Conservation (phyloP, 2,113 vertebrate genomes). For the Pygoscelis antarcticus region DNA sequence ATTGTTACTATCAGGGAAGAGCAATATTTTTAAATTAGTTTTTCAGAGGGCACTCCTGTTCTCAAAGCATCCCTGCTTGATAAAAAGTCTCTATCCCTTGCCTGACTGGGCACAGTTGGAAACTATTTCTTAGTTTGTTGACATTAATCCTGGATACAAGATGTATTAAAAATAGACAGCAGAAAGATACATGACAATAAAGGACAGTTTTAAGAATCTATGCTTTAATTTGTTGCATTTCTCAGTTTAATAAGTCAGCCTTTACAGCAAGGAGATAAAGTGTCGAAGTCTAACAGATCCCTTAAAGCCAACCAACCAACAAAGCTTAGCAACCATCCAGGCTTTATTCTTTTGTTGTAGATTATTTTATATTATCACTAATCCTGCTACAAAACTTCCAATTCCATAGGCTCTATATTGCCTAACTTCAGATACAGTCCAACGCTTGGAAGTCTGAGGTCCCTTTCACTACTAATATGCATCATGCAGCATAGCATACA, state of each 20-base stretch:
- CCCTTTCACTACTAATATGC: background rate
- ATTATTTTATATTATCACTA: background rate
- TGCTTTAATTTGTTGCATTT: background rate
- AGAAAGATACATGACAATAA: background rate
- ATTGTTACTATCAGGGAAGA: background rate
- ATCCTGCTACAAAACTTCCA: background rate
- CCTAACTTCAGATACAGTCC: background rate
- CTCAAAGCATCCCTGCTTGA: background rate
- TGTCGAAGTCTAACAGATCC: background rate
- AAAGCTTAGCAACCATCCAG: background rate
- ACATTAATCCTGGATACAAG: background rate
- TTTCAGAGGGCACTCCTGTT: background rate
- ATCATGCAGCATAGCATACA: background rate
- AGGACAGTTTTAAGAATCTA: background rate
- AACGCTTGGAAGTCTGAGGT: background rate
- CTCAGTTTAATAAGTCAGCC: background rate
- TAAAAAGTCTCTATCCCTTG: background rate
- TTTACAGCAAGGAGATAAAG: background rate
- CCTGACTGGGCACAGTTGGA: background rate
- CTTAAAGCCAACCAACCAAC: background rate
- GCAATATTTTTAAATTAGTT: background rate
- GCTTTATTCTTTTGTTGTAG: background rate
- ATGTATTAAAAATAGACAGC: background rate
- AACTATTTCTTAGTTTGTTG: background rate
- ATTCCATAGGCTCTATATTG: background rate